phyloP scores from a whole-genome alignment of 2,797 vertebrate genomes.

The Eulemur coronatus region DNA sequence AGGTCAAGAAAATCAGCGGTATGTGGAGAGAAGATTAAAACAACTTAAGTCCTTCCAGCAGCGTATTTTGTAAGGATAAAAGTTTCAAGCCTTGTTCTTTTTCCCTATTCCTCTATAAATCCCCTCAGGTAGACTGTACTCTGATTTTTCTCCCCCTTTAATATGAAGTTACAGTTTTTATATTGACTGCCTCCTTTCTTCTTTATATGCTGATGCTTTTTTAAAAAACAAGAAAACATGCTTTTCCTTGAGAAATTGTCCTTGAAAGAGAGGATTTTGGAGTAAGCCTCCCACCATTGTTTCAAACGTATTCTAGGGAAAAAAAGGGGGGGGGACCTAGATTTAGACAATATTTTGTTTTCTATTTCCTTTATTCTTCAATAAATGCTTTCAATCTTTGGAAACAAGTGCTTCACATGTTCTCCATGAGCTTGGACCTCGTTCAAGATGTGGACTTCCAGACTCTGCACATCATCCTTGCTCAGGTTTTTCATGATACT shows the following conservation, averaged over 20 bases:
- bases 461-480: neutral
- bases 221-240: neutral
- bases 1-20: slow-evolving; percentile 50
- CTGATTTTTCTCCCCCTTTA: neutral
- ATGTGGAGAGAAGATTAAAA: slow-evolving; percentile 34
- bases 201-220: neutral
- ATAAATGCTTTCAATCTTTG: slow-evolving; percentile 59
- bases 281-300: neutral
- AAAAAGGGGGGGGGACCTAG: slow-evolving; percentile 52
- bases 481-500: neutral
- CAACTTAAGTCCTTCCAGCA: neutral
- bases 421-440: neutral
- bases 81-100: neutral
- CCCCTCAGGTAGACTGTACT: neutral
- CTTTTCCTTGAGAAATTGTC: neutral
- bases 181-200: neutral
- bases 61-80: neutral
- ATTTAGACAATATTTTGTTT: slow-evolving; percentile 29
- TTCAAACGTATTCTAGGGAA: slow-evolving; percentile 14
- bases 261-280: neutral
- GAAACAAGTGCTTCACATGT: neutral
- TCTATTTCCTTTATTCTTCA: slow-evolving; percentile 65
- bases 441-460: neutral
- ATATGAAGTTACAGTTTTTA: neutral
- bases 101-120: neutral